These are phyloP conservation scores for Passer domesticus DNA, from an alignment of 2,113 vertebrate species.

Conservation along the genomic window DNA sequence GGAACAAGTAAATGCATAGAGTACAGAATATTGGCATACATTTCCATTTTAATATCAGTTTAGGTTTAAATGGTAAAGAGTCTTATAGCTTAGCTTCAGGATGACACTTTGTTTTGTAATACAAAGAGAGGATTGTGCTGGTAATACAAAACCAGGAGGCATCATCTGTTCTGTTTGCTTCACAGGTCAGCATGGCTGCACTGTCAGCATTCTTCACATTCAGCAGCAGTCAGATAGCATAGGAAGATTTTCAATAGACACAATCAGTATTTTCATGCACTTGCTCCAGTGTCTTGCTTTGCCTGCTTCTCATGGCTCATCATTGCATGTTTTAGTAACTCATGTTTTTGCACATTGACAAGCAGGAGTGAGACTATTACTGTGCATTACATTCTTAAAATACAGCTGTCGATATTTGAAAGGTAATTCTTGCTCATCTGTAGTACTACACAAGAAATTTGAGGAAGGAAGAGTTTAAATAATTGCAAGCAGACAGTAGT, in stretches of 20 bases:
- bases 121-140: neutral
- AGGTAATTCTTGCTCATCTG: neutral
- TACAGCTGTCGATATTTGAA: neutral
- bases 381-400: neutral
- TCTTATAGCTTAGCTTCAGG: neutral
- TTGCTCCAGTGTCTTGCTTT: neutral
- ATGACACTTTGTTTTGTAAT: neutral
- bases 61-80: neutral
- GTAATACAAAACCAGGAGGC: neutral
- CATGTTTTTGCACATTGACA: neutral
- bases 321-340: neutral
- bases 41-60: neutral
- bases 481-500: neutral
- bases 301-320: neutral
- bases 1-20: neutral
- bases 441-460: neutral
- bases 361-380: neutral
- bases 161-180: neutral
- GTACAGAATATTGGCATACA: neutral
- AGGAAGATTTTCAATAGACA: neutral
- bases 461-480: neutral
- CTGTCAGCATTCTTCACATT: neutral
- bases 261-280: neutral
- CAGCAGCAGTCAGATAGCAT: neutral
- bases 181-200: neutral